A percentile compares a stretch with the other conserved stretches of the same genome.
Evolutionary conservation across 2,888 invertebrate genomes (phyloP).

Genomic region (Patella ulyssiponensis): DNA sequence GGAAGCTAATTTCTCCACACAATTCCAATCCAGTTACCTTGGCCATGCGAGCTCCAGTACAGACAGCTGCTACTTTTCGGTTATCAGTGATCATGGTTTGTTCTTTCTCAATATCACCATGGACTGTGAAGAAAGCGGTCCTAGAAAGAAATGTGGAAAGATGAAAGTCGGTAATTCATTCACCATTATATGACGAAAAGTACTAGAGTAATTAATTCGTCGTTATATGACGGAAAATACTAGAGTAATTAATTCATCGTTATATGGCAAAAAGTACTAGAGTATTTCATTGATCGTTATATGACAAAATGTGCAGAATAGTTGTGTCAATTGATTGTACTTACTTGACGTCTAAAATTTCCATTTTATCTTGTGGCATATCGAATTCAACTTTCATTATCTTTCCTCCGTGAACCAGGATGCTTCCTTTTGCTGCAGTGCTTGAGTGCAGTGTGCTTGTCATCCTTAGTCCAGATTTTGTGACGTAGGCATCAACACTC

Average conservation of each 20-base stretch:
- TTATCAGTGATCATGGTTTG: slow-evolving; percentile 79
- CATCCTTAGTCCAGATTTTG: slow-evolving; percentile 86
- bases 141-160: slow-evolving; percentile 33
- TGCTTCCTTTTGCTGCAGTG: slow-evolving; percentile 82
- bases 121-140: slow-evolving; percentile 47
- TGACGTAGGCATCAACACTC: slow-evolving; percentile 85
- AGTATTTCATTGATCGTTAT: too few relatives aligned
- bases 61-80: slow-evolving; percentile 74
- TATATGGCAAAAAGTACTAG: too few relatives aligned
- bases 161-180: too few relatives aligned
- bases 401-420: slow-evolving; percentile 80
- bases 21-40: slow-evolving; percentile 86
- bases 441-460: slow-evolving; percentile 88
- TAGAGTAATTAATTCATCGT: too few relatives aligned
- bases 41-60: slow-evolving; percentile 73
- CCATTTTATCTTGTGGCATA: slow-evolving; percentile 86
- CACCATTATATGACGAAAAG: too few relatives aligned
- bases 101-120: slow-evolving; percentile 75
- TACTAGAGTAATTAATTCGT: too few relatives aligned
- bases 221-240: too few relatives aligned
- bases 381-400: slow-evolving; percentile 83
- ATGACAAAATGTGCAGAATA: too few relatives aligned
- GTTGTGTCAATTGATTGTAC: slow-evolving; percentile 22
- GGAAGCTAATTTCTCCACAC: slow-evolving; percentile 79
- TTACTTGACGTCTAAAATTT: slow-evolving; percentile 82